Evolutionary conservation across 2,797 vertebrate genomes (phyloP), one percentile per base, ranked within the genome.

Genomic region (Falco naumanni): DNA sequence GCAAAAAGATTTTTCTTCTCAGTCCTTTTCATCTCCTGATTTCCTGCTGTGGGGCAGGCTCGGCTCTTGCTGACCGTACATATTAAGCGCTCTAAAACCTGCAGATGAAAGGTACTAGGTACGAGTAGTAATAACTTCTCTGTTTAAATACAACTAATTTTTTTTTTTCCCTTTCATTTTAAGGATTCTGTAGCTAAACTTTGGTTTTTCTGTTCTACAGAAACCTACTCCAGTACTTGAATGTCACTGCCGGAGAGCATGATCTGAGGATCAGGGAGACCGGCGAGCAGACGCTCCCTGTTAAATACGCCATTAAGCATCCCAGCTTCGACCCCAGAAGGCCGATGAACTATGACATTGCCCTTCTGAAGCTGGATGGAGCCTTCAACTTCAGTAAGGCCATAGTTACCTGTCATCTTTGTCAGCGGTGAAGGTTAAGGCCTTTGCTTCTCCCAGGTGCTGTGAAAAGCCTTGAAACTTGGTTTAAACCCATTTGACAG

Each of bases 321-420:
- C 98, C 99, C 37, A 97, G 97, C 69, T 99, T 98, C 97, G 98
- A 97, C 61, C 97, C 63, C 14, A 96, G 87, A 50, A 97, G 94
- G 64, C 99, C 99, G 3, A 98, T 99, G 98, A 98, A 97, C 95
- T 98, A 98, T 47, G 99, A 99, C 78, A 97, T 99, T 8, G 98
- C 99, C 57, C 97, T 99, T 80, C 80, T 99, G 84, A 98, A 98
- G 95, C 91, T 99, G 96, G 95, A 97, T 41, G 98, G 97, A 54
- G 48, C 22, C 86, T 98, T 99, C 87, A 96, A 18, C 79, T 98
- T 99, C 95, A 98, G 99, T 98, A 98, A 98, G 93, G 45, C 47
- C 25, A 47, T 64, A 51, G 20, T 72, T 59, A 63, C 19, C 50
- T 59, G 16, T 43, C 13, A 50, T 70, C 28, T 45, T 83, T 50